Evolutionary conservation across 1,140 invertebrate genomes (phyloP).

Genomic region (Dendroctonus valens): DNA sequence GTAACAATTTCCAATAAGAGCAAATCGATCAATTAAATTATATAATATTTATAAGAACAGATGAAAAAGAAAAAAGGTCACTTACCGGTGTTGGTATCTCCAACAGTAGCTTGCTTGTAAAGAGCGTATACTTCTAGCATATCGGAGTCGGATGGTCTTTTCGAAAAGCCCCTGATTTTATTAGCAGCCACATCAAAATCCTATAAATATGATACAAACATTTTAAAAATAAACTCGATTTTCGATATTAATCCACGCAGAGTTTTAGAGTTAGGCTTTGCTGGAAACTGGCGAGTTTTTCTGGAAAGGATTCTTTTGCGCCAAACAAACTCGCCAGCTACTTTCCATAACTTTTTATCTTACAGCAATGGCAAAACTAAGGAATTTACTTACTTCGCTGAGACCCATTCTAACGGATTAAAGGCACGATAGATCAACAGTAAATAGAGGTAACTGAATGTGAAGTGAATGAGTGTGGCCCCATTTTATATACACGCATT

Average conservation of each 20-base stretch:
- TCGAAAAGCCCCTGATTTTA: slow-evolving; percentile 67
- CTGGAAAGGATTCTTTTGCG: not conserved
- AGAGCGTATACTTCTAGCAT: slow-evolving; percentile 73
- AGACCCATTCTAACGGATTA: slow-evolving; percentile 5
- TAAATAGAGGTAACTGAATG: not conserved
- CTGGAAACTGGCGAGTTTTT: not conserved
- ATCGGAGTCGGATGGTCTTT: slow-evolving; percentile 66
- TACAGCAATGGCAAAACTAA: not conserved
- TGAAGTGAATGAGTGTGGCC: not conserved
- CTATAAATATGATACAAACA: slow-evolving; percentile 50
- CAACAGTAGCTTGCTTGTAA: slow-evolving; percentile 76
- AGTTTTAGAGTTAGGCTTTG: not conserved
- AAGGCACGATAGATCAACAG: not conserved
- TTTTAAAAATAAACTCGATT: not conserved
- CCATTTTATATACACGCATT: not conserved
- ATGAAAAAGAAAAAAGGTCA: not conserved
- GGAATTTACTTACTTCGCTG: slow-evolving; percentile 5
- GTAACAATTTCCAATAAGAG: no score
- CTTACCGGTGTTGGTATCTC: slow-evolving; percentile 70
- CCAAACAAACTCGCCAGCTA: not conserved
- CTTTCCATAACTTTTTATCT: not conserved
- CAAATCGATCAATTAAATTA: no score
- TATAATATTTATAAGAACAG: no score
- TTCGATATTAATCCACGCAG: not conserved
- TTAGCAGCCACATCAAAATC: slow-evolving; percentile 71